These are phyloP conservation scores for Lucilia sericata DNA, from an alignment of 1,140 invertebrate species.

Conservation along the genomic window DNA sequence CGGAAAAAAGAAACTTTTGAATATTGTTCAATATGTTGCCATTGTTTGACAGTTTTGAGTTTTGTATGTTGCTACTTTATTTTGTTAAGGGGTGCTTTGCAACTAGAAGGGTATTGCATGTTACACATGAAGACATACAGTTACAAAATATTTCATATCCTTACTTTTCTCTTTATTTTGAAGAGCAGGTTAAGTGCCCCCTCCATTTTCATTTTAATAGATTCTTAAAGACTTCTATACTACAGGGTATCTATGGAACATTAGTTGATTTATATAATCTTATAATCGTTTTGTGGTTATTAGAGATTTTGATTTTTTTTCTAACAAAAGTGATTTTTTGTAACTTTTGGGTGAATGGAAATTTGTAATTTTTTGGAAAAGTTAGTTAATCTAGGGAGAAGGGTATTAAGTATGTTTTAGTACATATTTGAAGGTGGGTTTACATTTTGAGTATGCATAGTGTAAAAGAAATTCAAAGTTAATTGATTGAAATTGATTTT, in stretches of 20 bases:
- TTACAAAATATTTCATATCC: too few relatives aligned
- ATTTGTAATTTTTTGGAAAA: slow-evolving; percentile 29
- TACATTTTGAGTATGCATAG: too few relatives aligned
- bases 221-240: slow-evolving; percentile 31
- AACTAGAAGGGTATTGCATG: background rate
- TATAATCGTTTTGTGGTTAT: slow-evolving; percentile 42
- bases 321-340: background rate
- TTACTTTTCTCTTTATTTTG: background rate
- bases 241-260: slow-evolving; percentile 32
- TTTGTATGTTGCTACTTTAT: background rate
- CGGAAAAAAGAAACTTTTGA: background rate
- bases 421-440: background rate
- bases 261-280: slow-evolving; percentile 44
- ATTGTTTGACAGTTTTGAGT: slow-evolving; percentile 30
- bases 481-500: slow-evolving; percentile 36
- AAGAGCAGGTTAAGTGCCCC: background rate
- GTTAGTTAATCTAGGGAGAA: background rate
- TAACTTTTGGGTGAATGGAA: background rate
- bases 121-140: background rate
- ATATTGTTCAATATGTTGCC: slow-evolving; percentile 43
- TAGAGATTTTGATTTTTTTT: slow-evolving; percentile 25
- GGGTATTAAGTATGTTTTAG: slow-evolving; percentile 4
- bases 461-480: background rate
- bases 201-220: slow-evolving; percentile 12
- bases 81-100: background rate